phyloP scores from a whole-genome alignment of 2,888 invertebrate species.

The Minunthozetes semirufus region DNA sequence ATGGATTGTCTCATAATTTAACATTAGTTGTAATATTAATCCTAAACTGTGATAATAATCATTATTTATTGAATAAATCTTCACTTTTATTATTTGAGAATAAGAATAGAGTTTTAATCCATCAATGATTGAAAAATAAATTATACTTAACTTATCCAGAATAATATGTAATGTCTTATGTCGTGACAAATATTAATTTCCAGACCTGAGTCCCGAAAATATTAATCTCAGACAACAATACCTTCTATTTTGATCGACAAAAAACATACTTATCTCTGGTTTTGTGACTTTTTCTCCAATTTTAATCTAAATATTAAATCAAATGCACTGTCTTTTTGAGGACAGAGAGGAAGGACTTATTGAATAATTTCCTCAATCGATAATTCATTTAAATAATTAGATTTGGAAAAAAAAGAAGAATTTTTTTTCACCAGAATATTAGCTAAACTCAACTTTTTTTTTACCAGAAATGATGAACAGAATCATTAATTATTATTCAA shows the following conservation, averaged over 20 bases:
- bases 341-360: background rate
- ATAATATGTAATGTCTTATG: no score
- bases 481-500: no score
- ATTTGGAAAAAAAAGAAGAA: background rate
- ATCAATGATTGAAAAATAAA: slow-evolving; percentile 25
- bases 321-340: background rate
- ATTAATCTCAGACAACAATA: slow-evolving; percentile 16
- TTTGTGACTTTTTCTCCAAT: background rate
- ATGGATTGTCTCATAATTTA: background rate
- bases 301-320: slow-evolving; percentile 1
- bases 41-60: background rate
- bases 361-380: slow-evolving; percentile 3
- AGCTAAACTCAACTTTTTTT: no score
- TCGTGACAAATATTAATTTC: slow-evolving; percentile 31
- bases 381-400: background rate
- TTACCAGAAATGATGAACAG: no score
- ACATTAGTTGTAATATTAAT: background rate
- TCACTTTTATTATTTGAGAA: slow-evolving; percentile 3
- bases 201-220: background rate
- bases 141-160: background rate
- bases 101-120: slow-evolving; percentile 16
- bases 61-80: slow-evolving; percentile 17
- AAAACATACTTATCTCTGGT: background rate
- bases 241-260: background rate
- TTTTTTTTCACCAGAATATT: no score